Evolutionary conservation across 2,797 vertebrate genomes (phyloP).

Genomic region (Paramormyrops hopkinsi): DNA sequence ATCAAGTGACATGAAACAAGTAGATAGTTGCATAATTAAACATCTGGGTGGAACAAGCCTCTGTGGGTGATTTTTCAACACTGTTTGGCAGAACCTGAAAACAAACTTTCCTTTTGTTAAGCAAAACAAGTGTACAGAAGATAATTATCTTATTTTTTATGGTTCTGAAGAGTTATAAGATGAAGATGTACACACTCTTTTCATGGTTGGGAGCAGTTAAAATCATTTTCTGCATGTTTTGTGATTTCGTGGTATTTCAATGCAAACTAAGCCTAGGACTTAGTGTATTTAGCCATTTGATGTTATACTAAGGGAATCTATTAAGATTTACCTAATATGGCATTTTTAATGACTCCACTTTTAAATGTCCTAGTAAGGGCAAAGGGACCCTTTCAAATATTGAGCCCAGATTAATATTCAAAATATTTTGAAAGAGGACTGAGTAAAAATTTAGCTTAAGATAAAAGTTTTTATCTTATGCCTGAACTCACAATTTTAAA

Average conservation of each 20-base stretch:
- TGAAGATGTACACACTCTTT: slow-evolving; percentile 45
- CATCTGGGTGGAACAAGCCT: slow-evolving; percentile 36
- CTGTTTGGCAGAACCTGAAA: slow-evolving; percentile 28
- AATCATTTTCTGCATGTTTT: slow-evolving; percentile 52
- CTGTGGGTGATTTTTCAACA: slow-evolving; percentile 46
- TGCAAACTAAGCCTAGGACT: slow-evolving; percentile 31
- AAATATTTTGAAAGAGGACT: neutral
- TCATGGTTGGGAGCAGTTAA: slow-evolving; percentile 40
- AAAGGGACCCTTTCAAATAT: slow-evolving; percentile 51
- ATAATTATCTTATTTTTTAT: slow-evolving; percentile 31
- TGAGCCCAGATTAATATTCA: slow-evolving; percentile 50
- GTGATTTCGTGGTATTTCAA: slow-evolving; percentile 54
- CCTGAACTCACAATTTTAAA: neutral
- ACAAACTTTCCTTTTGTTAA: slow-evolving; percentile 5
- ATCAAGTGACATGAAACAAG: slow-evolving; percentile 31
- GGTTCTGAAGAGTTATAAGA: slow-evolving; percentile 39
- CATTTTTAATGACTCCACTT: slow-evolving; percentile 45
- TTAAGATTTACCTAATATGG: slow-evolving; percentile 53
- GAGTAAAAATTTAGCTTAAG: neutral
- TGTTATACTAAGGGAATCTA: slow-evolving; percentile 54
- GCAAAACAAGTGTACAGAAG: slow-evolving; percentile 17
- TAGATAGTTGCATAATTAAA: slow-evolving; percentile 26
- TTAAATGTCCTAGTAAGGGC: slow-evolving; percentile 40
- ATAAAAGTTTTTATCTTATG: neutral
- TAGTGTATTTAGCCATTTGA: slow-evolving; percentile 54